Evolutionary conservation across 2,888 invertebrate species (phyloP).

Genomic region (Conistra vaccinii): DNA sequence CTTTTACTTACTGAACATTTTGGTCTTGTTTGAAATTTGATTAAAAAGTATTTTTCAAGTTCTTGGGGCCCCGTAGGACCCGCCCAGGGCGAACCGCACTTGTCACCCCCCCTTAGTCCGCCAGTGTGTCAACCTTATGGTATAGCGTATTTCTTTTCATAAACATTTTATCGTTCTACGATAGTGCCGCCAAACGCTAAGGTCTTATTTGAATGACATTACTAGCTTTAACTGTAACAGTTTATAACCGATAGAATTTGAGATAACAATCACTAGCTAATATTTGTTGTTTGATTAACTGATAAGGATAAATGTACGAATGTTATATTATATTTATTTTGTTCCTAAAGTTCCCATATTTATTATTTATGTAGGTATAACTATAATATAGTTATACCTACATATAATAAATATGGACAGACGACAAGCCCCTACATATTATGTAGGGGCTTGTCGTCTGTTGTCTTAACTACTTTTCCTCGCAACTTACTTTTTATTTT

Average conservation of each 20-base stretch:
- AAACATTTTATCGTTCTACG: constrained; percentile 39
- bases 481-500: constrained; percentile 19
- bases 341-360: constrained; percentile 3
- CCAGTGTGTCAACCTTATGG: background rate
- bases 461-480: constrained; percentile 21
- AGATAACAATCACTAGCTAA: constrained; percentile 41
- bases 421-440: too few species aligned
- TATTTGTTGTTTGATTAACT: constrained; percentile 47
- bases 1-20: too few species aligned
- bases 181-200: constrained; percentile 57
- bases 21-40: too few species aligned
- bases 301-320: constrained; percentile 22
- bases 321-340: constrained; percentile 12
- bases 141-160: constrained; percentile 3
- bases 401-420: too few species aligned
- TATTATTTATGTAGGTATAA: too few species aligned
- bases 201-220: constrained; percentile 62
- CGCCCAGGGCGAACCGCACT: too few species aligned
- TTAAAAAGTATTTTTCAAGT: too few species aligned
- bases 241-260: constrained; percentile 44
- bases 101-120: too few species aligned
- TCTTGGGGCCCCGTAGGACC: too few species aligned
- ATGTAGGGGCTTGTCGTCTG: background rate
- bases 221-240: constrained; percentile 31
- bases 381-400: too few species aligned